phyloP scores from a whole-genome alignment of 1,140 invertebrate genomes.

The Apis mellifera region Amel_HAv3.1 CM009943.2:5374001-5374500 shows the following conservation, averaged over 20 bases:
- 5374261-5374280: background rate
- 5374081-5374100: background rate
- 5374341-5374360: conserved; percentile 67
- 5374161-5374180: conserved; percentile 39
- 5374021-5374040: too few species aligned
- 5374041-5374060: background rate
- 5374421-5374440: conserved; percentile 71
- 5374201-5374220: conserved; percentile 10
- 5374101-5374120: conserved; percentile 19
- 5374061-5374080: conserved; percentile 5
- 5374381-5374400: conserved; percentile 75
- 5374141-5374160: conserved; percentile 69
- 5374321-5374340: conserved; percentile 6
- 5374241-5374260: background rate
- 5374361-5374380: conserved; percentile 69
- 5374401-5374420: conserved; percentile 70
- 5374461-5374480: conserved; percentile 63
- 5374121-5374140: conserved; percentile 46
- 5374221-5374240: background rate
- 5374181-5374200: conserved; percentile 22
- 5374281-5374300: background rate
- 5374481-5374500: background rate
- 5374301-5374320: background rate
- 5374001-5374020: background rate
- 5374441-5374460: conserved; percentile 74